phyloP scores from a whole-genome alignment of 2,113 vertebrate species.

The Potamarius usumacintae region DNA sequence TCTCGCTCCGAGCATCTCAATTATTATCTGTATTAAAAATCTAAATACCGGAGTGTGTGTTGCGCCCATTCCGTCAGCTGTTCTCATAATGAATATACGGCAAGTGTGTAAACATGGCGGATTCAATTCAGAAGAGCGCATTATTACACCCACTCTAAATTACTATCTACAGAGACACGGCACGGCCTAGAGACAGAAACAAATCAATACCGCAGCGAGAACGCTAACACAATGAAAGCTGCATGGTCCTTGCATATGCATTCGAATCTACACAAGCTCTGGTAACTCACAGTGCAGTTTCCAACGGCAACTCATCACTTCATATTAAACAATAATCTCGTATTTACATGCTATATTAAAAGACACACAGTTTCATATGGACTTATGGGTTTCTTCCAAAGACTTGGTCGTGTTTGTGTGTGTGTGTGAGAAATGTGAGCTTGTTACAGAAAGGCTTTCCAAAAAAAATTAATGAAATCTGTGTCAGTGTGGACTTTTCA shows the following conservation, averaged over 20 bases:
- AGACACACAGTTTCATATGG: background rate
- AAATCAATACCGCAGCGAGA: constrained; percentile 37
- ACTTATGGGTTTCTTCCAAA: constrained; percentile 7
- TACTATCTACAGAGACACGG: constrained; percentile 28
- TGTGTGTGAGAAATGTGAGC: background rate
- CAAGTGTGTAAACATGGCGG: constrained; percentile 39
- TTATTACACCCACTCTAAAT: constrained; percentile 46
- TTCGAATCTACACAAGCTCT: background rate
- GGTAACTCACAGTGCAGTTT: background rate
- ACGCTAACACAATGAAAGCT: constrained; percentile 26
- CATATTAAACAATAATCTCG: background rate
- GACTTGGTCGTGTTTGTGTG: background rate
- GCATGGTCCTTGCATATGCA: background rate
- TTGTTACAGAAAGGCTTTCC: background rate
- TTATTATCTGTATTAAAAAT: constrained; percentile 38
- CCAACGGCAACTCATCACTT: constrained; percentile 13
- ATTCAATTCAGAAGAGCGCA: constrained; percentile 40
- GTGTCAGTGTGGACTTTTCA: constrained; percentile 11
- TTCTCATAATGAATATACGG: constrained; percentile 37
- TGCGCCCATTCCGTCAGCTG: constrained; percentile 18
- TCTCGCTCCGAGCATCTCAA: constrained; percentile 36
- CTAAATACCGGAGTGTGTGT: constrained; percentile 6
- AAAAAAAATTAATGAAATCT: constrained; percentile 6
- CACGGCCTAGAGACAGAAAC: constrained; percentile 28
- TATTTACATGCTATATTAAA: constrained; percentile 30